Base-by-base conservation (phyloP, 2,113 vertebrate genomes). In the Vireo altiloquus region DNA sequence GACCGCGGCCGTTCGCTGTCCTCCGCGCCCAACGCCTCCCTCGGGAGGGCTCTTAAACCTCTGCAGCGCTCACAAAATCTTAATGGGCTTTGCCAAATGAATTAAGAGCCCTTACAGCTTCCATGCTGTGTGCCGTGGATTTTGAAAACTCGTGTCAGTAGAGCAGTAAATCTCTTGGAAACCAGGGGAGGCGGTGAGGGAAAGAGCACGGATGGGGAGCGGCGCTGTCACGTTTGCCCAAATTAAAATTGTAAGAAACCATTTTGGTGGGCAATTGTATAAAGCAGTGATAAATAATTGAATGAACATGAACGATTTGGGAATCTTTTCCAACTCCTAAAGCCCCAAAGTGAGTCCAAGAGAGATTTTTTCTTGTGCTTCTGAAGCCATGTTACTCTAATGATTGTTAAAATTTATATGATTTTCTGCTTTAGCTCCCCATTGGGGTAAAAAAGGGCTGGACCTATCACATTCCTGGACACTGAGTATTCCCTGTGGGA, bases 21-120 rank as follows among this genome's bases (percentile, higher is more conserved):
- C 87, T 81, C 40, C 7, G 64, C 88, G 68, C 70, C 75, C 57
- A 63, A 59, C 10, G 4, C 78, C 77, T 95, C 93, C 75, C 86
- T 40, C 10, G 47, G 92, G 91, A 87, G 61, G 81, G 66, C 65
- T 86, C 80, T 54, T 80, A 70, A 93, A 93, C 91, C 82, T 63
- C 94, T 70, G 12, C 84, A 72, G 5, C 85, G 40, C 86, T 83
- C 90, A 91, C 95, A 91, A 86, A 91, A 77, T 63, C 87, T 54
- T 85, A 66, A 90, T 82, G 90, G 61, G 10, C 39, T 82, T 60
- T 94, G 87, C 85, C 85, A 91, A 89, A 96, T 70, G 84, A 96
- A 94, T 97, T 44, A 95, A 97, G 80, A 72, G 63, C 63, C 77
- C 76, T 82, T 42, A 13, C 60, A 35, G 52, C 72, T 71, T 90